Evolutionary conservation across 2,888 invertebrate species (phyloP), one percentile per base, ranked within the genome.

Genomic region (Synanthedon tipuliformis): DNA sequence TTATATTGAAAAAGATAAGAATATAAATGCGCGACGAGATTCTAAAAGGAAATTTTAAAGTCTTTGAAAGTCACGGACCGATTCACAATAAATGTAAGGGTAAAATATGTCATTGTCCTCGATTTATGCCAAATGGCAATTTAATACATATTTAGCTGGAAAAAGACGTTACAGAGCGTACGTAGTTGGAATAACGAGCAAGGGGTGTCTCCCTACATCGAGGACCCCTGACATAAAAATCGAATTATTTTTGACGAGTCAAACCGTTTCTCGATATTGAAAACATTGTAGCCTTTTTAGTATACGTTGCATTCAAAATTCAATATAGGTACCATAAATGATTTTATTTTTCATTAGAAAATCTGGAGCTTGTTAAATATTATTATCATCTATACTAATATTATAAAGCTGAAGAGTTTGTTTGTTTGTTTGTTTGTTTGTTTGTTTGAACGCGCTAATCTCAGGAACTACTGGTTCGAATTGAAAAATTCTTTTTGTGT

Each of bases 131-230:
- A 69, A 75, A 77, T 69, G 69, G 71, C 75, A 78, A 78, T 79
- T 81, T 80, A 68, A 71, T 75, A 72, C 70, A 75, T 77, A 75
- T 78, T 81, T 73, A 71, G 69, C 68, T 68, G 63, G 64, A 55
- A 72, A 75, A 76, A 73, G 71, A 73, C 66, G 71, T 71, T 65
- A 71, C 66, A 65, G 57, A 62, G 63, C 65, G 68, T 64, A 73
- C 74, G 74, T 73, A 75, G 63, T 68, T 64, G 64, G 69, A 74
- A 78, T 80, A 80, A 81, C 74, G 79, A 81, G 73, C 62, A 66
- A 71, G 77, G 76, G 65, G 62, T 61, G 53, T 62, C 56, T 63
- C 69, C 66, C 74, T 70, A 68, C 62, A 63, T 59, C 59, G 59
- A 61, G 61, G 61, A 62, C 69, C 77, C 75, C 74, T 74, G 66